These are phyloP conservation scores for Betta splendens DNA, from an alignment of 2,797 vertebrate species.

Conservation along the genomic window DNA sequence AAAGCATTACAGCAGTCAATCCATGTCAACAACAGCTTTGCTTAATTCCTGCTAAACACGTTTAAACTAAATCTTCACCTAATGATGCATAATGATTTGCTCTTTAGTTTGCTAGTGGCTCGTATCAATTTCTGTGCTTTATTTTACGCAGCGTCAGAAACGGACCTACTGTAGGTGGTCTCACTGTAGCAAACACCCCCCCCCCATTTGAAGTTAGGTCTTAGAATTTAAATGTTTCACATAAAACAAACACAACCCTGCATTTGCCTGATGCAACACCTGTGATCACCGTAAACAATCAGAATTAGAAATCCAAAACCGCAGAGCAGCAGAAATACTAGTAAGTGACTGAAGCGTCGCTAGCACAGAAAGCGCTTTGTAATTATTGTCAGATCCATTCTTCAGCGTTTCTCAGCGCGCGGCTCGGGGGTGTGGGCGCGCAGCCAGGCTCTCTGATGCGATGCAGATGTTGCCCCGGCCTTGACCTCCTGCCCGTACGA, in stretches of 20 bases:
- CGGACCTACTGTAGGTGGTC: conserved; percentile 75
- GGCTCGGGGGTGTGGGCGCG: conserved; percentile 40
- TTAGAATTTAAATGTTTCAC: too few species aligned
- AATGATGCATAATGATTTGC: conserved; percentile 88
- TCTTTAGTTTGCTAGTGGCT: conserved; percentile 81
- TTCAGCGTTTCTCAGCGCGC: conserved; percentile 41
- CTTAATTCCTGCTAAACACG: conserved; percentile 89
- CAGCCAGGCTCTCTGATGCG: conserved; percentile 73
- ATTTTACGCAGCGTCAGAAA: conserved; percentile 64
- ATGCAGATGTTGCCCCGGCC: conserved; percentile 81
- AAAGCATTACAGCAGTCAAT: conserved; percentile 88
- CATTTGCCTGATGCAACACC: conserved; percentile 11
- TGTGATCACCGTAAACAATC: background rate
- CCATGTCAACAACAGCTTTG: conserved; percentile 90
- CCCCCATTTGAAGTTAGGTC: conserved; percentile 51
- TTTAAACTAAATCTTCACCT: conserved; percentile 90
- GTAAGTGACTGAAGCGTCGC: background rate
- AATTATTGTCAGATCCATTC: conserved; percentile 43
- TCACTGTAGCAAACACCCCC: conserved; percentile 38
- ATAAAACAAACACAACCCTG: background rate
- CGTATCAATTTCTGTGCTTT: conserved; percentile 75
- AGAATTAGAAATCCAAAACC: background rate
- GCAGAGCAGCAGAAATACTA: too few species aligned
- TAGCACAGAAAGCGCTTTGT: conserved; percentile 19
- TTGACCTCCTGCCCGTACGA: conserved; percentile 73